Base-by-base conservation (phyloP, 2,888 invertebrate species). In the Deroplatys truncata region DNA sequence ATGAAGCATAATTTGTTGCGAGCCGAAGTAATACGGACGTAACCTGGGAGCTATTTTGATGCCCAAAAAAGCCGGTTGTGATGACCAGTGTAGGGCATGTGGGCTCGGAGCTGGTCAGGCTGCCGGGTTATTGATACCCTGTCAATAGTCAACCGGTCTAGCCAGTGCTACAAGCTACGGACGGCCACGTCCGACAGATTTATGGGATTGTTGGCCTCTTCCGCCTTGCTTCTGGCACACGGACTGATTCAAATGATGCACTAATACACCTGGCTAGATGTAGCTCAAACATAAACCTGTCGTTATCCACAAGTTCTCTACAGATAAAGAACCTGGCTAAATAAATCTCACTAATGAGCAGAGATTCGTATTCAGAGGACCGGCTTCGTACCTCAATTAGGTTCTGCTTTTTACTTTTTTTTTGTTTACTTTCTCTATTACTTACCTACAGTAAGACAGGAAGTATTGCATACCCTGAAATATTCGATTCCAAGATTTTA, bases 161-260 rank as follows among this genome's bases (percentile, higher is more conserved):
- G 86, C 29, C 82, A 28, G 82, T 28, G 28, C 72, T 43, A 72
- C 56, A 72, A 72, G 56, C 56, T 72, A 7, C 56, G 20, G 25
- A n/a, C n/a, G n/a, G n/a, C 13, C 56, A 72, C 15, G 84, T n/a
- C n/a, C 84, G 16, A 56, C 82, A 82, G 56, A 82, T 86, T 86
- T 86, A 86, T 86, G 86, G 29, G 86, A 13, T n/a, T 29, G 31
- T 25, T 43, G 28, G 82, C 86, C 86, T 86, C 86, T 86, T 86
- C 86, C 86, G 86, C 82, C 82, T 28, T 20, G 82, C 86, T 29
- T 56, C 72, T 8, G 82, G 86, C 16, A 20, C 56, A 72, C 56
- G 56, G 56, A 72, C 56, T 16, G 56, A 72, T 72, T 72, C 56
- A 72, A 72, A 72, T 72, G 56, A 72, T 72, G 56, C 56, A 72